These are phyloP conservation scores for Mamestra configurata DNA, from an alignment of 1,140 invertebrate species.

Conservation along the genomic window DNA sequence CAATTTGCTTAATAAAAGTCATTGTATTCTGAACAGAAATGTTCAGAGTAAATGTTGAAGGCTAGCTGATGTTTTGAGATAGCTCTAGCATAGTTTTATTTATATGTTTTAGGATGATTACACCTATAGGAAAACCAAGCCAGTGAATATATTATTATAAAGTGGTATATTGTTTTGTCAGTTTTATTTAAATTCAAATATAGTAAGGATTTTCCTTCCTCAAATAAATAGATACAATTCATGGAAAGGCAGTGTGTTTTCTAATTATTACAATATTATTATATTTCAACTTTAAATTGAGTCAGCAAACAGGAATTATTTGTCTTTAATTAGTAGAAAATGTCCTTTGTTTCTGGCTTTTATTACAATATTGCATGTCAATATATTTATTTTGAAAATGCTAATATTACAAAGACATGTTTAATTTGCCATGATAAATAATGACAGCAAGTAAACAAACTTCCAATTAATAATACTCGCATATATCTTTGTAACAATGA, in stretches of 20 bases:
- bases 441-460: too few relatives aligned
- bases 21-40: too few relatives aligned
- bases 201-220: neutral
- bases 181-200: neutral
- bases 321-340: neutral
- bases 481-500: too few relatives aligned
- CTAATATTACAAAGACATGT: neutral
- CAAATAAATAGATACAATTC: neutral
- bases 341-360: neutral
- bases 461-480: too few relatives aligned
- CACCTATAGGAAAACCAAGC: too few relatives aligned
- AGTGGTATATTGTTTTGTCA: neutral
- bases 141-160: neutral
- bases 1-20: neutral
- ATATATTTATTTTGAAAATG: neutral
- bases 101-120: too few relatives aligned
- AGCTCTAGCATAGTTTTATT: too few relatives aligned
- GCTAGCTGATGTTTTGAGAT: too few relatives aligned
- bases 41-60: too few relatives aligned
- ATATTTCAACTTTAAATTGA: neutral
- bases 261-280: neutral
- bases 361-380: neutral
- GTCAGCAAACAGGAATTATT: neutral
- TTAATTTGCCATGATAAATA: neutral
- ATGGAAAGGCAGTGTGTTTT: neutral